Evolutionary conservation across 2,888 invertebrate genomes (phyloP), one percentile per base, ranked within the genome.

Genomic region (Subacronicta megacephala): DNA sequence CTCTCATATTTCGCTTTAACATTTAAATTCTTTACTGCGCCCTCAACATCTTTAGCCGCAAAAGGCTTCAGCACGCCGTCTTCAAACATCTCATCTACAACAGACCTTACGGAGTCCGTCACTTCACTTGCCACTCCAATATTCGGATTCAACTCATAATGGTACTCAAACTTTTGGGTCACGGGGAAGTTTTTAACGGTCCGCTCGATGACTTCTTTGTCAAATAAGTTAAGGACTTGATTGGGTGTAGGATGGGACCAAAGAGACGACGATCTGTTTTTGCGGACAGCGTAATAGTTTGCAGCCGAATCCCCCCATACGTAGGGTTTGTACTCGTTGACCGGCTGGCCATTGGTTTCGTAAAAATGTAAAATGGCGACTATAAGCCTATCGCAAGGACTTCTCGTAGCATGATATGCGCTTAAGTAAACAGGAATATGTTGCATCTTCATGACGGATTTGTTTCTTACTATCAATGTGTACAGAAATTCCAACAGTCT

Each of bases 291-390:
- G 81, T 97, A 98, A 83, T 97, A 96, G 46, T 96, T 95, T 0
- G 97, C 96, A 0, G 98, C 98, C 2, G 97, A 95, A 81, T 96
- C 96, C 0, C 98, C 98, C 97, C 97, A 98, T 0, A 98, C 90
- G 77, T 97, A 97, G 0, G 98, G 98, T 64, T 97, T 96, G 83
- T 95, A 97, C 75, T 96, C 94, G 45, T 95, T 92, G 10, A 97
- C 92, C 16, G 95, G 95, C 57, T 96, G 92, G 47, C 96, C 96
- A 79, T 95, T 95, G 59, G 90, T 90, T 89, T 98, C 97, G 88
- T 97, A 97, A 62, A 95, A 91, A 69, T 95, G 95, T 52, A 98
- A 84, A 63, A 98, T 93, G 45, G 95, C 91, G 58, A 97, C 88
- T 43, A 97, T 95, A 20, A 96, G 94, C 70, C 96, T 96, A 87